Evolutionary conservation across 37 sponge, comb jelly and placozoan species (phyloP), one percentile per base, ranked within the genome.

Genomic region (Dysidea cf. avara): DNA sequence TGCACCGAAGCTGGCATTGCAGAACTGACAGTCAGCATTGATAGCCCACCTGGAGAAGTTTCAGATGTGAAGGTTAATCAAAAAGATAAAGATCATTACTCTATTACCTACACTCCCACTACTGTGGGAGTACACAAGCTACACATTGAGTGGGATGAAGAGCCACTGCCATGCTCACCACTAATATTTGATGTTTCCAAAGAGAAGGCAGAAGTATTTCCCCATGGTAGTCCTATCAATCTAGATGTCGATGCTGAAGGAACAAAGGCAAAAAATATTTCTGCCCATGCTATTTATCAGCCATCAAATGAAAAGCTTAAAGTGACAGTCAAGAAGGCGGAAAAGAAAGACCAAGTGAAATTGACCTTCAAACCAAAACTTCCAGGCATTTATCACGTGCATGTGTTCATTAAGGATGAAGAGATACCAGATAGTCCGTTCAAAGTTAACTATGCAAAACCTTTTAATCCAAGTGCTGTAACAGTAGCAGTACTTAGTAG

Each of bases 371-470:
- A n/a, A n/a, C n/a, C n/a, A n/a, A n/a, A n/a, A n/a, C n/a, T n/a
- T n/a, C n/a, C n/a, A n/a, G n/a, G n/a, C 1, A 76, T 77, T 38
- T 81, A 87, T 48, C 51, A 30, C 37, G 61, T 87, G 29, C 83
- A 81, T 24, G 51, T 87, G 26, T 47, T 32, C 7, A 26, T 31
- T 18, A 56, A 61, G 25, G 72, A 66, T 2, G 64, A 83, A 39
- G 81, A 92, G 46, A 69, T 92, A 16, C 21, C 14, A 3, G 85
- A 81, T 1, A 79, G 85, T 48, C 93, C 93, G 2, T 87, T 87
- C 53, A 78, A 87, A 29, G 55, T 92, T 18, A 68, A 67, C 32
- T 75, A 87, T 5, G 28, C 56, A 18, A 25, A 22, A 4, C 61
- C 85, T 17, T 64, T 83, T 21, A 70, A 68, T 34, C 90, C 92